Base-by-base conservation (phyloP, 2,113 vertebrate species). In the Neofelis nebulosa region DNA sequence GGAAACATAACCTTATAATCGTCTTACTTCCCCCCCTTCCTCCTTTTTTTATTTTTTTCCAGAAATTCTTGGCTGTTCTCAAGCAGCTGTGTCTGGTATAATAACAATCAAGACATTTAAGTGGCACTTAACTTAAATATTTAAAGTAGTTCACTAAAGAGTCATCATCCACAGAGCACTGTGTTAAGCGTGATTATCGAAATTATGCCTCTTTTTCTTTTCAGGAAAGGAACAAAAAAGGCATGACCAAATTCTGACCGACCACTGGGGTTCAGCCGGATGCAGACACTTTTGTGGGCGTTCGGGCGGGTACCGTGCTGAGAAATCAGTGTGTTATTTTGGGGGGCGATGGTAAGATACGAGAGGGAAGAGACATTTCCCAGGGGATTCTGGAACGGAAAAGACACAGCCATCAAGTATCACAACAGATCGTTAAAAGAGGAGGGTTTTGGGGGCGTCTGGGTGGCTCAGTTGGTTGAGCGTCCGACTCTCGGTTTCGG, bases 51-150 rank as follows among this genome's bases (percentile, higher is more conserved):
- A 38, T 5, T 66, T 79, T n/a, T 79, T 19, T 8, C 48, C 29
- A 21, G 29, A 79, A 79, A 12, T 52, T n/a, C 9, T n/a, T n/a
- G 76, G 31, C 15, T 97, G 98, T 68, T 86, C 68, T 86, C 74
- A 79, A 78, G 31, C 63, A 55, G 82, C 86, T 48, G 78, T 3
- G 78, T 65, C 83, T 52, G 92, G 65, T 13, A 4, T 33, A 95
- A 63, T 96, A 69, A 87, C 97, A 97, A 95, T 52, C 33, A 52
- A 79, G 76, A 81, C 97, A 96, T 85, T 95, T 94, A 91, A 98
- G 98, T 90, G 97, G 90, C 95, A 96, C 91, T 74, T 94, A 97
- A 98, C 91, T 91, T 95, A 98, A 97, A 52, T 91, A 41, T 94
- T 96, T 96, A 96, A 89, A 97, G 85, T 69, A 97, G 95, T 95